These are phyloP conservation scores for Acanthurus leucopareius DNA, from an alignment of 2,797 vertebrate species.

Conservation along the genomic window DNA sequence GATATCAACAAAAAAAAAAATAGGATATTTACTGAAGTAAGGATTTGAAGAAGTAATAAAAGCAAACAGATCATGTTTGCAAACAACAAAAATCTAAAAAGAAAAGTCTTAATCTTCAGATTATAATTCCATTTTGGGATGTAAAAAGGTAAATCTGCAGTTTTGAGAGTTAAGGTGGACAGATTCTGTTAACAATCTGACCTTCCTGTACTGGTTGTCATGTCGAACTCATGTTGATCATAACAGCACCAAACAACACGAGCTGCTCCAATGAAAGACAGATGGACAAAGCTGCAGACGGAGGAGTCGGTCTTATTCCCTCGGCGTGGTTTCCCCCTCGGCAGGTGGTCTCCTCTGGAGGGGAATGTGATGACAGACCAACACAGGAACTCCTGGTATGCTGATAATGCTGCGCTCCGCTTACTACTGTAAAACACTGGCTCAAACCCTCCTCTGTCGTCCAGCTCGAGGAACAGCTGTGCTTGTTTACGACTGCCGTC, in stretches of 20 bases:
- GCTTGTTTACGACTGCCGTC: background rate
- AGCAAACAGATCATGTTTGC: too few species aligned
- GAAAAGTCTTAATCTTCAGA: too few species aligned
- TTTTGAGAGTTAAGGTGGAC: background rate
- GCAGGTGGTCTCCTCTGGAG: conserved; percentile 59
- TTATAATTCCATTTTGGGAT: background rate
- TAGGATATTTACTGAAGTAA: too few species aligned
- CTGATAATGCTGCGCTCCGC: conserved; percentile 19
- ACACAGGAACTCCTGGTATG: conserved; percentile 47
- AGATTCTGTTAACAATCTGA: background rate
- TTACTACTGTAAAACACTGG: background rate
- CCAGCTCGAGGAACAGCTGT: conserved; percentile 29
- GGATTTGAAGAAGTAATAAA: too few species aligned
- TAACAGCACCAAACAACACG: conserved; percentile 30
- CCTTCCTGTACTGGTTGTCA: conserved; percentile 19
- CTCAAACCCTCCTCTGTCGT: background rate
- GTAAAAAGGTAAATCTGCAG: background rate
- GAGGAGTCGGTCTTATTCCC: background rate
- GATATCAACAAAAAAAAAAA: too few species aligned
- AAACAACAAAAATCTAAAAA: too few species aligned
- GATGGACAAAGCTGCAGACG: conserved; percentile 6
- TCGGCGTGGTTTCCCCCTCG: background rate
- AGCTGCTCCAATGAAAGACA: conserved; percentile 16
- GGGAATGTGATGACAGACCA: conserved; percentile 46
- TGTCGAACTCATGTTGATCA: conserved; percentile 32